Evolutionary conservation across 2,797 vertebrate genomes (phyloP), one percentile per base, ranked within the genome.

Genomic region (Sebastes vulpes): DNA sequence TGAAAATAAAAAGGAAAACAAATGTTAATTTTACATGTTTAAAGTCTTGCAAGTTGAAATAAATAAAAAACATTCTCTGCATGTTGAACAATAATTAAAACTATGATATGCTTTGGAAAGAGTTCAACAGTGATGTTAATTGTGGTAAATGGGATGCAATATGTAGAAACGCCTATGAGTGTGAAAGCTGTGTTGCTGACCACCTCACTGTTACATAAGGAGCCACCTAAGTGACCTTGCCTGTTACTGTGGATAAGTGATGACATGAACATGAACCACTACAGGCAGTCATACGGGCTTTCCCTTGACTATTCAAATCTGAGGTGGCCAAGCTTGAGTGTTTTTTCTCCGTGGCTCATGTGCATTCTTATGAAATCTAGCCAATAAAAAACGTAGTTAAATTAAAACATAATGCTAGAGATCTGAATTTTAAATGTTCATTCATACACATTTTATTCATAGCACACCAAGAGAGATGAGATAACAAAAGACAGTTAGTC

Each of bases 181-280:
- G 67, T 48, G 31, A 9, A 64, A 28, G 65, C 65, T 14, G 11
- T 53, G 64, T 32, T 25, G 56, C 54, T 56, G 48, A 61, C 53
- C 26, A 61, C 53, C 31, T 31, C 77, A 32, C 4, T 23, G 26
- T 90, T 85, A 75, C 56, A 65, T 73, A 83, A 86, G 42, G 21
- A 72, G 38, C 23, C 11, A 64, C 65, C 18, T 71, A 35, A 35
- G 60, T 21, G 75, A 58, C 54, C 31, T 59, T 48, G 67, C 53
- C 46, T 54, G 68, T 83, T 76, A 72, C 42, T 1, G 6, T 20
- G 61, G 65, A 84, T 76, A 9, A 69, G 23, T 11, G 25, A 72
- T 32, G 46, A 64, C 46, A 59, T 35, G 21, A 32, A 54, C 32
- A 54, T 28, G 10, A 81, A 59, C 5, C 68, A 65, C 50, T 59